Percentiles rank a stretch among this genome's conserved stretches.
These are phyloP conservation scores for Drosophila saltans DNA, from an alignment of 1,140 invertebrate genomes.

Conservation along the genomic window DNA sequence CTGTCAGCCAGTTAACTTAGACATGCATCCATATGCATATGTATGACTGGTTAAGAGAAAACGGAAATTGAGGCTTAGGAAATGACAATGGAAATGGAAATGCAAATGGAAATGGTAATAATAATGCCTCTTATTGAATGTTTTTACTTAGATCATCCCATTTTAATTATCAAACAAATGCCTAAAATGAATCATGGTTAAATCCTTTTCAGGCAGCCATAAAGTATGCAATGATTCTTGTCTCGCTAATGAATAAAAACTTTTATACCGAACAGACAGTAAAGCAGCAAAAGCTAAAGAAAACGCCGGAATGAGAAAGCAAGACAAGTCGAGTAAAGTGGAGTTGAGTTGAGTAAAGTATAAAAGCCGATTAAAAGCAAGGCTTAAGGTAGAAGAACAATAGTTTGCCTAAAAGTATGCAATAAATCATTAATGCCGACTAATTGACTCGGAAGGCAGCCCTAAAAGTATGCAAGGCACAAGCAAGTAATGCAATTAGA, in stretches of 20 bases:
- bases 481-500: constrained; percentile 65
- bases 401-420: constrained; percentile 28
- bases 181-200: constrained; percentile 21
- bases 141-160: constrained; percentile 13
- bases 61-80: constrained; percentile 8
- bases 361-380: constrained; percentile 50
- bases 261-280: constrained; percentile 2
- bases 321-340: neutral
- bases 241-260: constrained; percentile 14
- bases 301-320: neutral
- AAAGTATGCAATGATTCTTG: constrained; percentile 25
- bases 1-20: neutral
- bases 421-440: constrained; percentile 62
- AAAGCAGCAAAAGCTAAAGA: neutral
- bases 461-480: constrained; percentile 45
- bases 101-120: too few relatives aligned
- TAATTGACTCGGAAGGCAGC: constrained; percentile 59
- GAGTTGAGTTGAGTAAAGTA: constrained; percentile 12
- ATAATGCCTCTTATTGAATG: constrained; percentile 2
- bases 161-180: constrained; percentile 29
- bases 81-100: neutral
- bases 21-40: neutral
- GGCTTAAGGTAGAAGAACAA: constrained; percentile 10
- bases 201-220: constrained; percentile 20
- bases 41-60: neutral